Percentiles rank a stretch among this genome's conserved stretches.
Evolutionary conservation across 2,888 invertebrate species (phyloP).

Genomic region (Leptura quadrifasciata): DNA sequence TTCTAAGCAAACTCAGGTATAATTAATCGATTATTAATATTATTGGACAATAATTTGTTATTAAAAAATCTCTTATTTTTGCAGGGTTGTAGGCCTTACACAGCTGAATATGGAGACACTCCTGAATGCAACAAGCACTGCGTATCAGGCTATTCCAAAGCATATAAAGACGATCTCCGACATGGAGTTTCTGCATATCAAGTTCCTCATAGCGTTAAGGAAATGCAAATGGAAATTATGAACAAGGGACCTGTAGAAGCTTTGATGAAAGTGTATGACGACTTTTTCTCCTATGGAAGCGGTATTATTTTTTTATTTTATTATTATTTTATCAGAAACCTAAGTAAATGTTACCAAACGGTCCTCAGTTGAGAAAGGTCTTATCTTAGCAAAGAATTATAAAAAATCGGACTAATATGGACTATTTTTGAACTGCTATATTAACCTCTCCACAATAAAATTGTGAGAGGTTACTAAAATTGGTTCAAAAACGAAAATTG

Average conservation of each 20-base stretch:
- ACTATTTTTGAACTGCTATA: too few species aligned
- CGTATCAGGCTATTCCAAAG: not conserved
- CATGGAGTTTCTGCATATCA: not conserved
- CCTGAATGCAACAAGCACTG: not conserved
- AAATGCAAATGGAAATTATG: conserved; percentile 3
- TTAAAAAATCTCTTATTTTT: not conserved
- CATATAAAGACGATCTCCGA: not conserved
- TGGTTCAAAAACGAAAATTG: too few species aligned
- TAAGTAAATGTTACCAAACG: too few species aligned
- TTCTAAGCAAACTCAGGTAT: too few species aligned
- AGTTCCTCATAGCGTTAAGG: not conserved
- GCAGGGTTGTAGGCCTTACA: not conserved
- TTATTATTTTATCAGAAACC: too few species aligned
- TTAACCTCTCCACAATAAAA: too few species aligned
- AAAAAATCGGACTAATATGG: too few species aligned
- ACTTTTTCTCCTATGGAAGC: not conserved
- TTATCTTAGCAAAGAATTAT: too few species aligned
- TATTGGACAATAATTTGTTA: too few species aligned
- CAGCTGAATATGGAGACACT: not conserved
- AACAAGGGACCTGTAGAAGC: not conserved
- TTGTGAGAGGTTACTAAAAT: too few species aligned
- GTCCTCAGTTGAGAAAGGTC: too few species aligned
- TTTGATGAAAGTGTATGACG: not conserved
- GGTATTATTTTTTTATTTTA: not conserved
- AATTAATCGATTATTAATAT: too few species aligned